Base-by-base conservation (phyloP, 2,797 vertebrate genomes). In the Pseudomugil tenellus region DNA sequence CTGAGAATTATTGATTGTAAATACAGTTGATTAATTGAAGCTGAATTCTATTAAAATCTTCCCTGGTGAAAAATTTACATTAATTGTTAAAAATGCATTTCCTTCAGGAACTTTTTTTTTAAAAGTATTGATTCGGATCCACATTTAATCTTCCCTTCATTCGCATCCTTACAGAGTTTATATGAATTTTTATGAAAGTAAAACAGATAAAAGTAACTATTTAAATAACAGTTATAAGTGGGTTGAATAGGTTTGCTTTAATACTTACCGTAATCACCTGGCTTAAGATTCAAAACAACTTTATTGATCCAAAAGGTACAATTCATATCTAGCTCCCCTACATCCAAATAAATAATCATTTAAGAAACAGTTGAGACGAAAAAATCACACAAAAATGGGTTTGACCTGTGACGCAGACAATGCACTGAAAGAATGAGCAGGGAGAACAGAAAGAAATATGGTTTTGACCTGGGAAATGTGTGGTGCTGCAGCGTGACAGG, bases 241-340 rank as follows among this genome's bases (percentile, higher is more conserved):
- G 2, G 31, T 17, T 55, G 51, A 63, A 71, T 67, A 17, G 56
- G 25, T 76, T 49, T 1, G 11, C 72, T 64, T 58, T 58, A 7
- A 32, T 14, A 25, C 62, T 63, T 13, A 65, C 58, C 41, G 62
- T 52, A 59, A 53, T 77, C 60, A 59, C 58, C 65, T 63, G 68
- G 74, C 67, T 29, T 6, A 29, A 3, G 29, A 6, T 29, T 29
- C 29, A 29, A 29, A 3, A 32, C 29, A 32, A 8, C 32, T 9
- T 32, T 32, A 32, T 32, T 32, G 32, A 32, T 32, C 32, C 32
- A 32, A 32, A 9, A 9, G 32, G 32, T n/a, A n/a, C 29, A 4
- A 32, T 6, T 32, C 32, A 9, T 32, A 6, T 32, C 1, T 32
- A 6, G 8, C 6, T 32, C 32, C 32, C 7, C 32, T 3, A 29